Evolutionary conservation across 2,888 invertebrate genomes (phyloP), one percentile per base, ranked within the genome.

Genomic region (Callyntrura sp.): DNA sequence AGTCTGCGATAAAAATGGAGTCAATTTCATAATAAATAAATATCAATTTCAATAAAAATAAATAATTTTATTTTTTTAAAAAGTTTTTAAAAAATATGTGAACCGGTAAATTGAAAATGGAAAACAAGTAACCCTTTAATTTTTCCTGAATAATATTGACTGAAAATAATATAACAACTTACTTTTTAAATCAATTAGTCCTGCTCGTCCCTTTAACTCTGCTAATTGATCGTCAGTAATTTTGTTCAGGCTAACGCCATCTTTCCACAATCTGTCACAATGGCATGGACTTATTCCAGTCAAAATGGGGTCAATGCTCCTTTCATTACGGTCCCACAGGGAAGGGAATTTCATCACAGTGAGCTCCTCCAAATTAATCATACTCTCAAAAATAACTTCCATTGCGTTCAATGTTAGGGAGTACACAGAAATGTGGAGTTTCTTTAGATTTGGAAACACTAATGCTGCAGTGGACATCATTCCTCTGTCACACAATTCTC

Each of bases 121-220:
- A n/a, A n/a, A n/a, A n/a, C n/a, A n/a, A n/a, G n/a, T n/a, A n/a
- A n/a, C n/a, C 35, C 35, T 4, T 35, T 6, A 35, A 4, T 35
- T 35, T 35, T 6, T 35, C 68, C 25, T 11, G 8, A 43, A 35
- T n/a, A 35, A 60, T 85, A n/a, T 88, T 48, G 28, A 12, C 8
- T 23, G 8, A 57, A 62, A 76, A 20, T 20, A 60, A 60, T 6
- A 55, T 11, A n/a, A 9, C 8, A 17, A 57, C 89, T 51, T 60
- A 91, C 91, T 87, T 89, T 57, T 86, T n/a, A 91, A 45, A 65
- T 91, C 87, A 12, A 35, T 55, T n/a, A 91, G 68, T 1, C 86
- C 85, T 14, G 89, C 48, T 51, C 23, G 35, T 9, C 23, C 60
- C 35, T 91, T 90, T 55, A 86, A 43, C 17, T 12, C 60, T 11